phyloP scores from a whole-genome alignment of 2,113 vertebrate species.

The Picathartes gymnocephalus region DNA sequence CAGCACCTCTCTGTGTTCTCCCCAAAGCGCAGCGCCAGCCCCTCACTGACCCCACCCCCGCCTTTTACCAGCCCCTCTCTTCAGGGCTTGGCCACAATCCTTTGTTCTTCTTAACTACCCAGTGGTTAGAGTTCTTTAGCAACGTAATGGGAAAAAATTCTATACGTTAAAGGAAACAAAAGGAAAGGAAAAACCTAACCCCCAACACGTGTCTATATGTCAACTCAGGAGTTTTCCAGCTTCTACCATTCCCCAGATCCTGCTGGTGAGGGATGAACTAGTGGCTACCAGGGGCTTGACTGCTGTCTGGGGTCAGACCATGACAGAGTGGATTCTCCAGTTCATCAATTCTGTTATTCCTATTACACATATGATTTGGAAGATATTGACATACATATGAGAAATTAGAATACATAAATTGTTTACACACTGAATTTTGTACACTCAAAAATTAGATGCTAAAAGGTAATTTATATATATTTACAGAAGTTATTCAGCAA shows the following conservation, averaged over 20 bases:
- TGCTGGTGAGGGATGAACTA: accelerated
- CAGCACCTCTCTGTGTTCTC: too few species aligned
- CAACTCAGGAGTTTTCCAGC: background rate
- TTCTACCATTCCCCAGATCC: accelerated
- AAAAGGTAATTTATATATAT: background rate
- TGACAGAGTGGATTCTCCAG: background rate
- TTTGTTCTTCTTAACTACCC: too few species aligned
- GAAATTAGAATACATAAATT: background rate
- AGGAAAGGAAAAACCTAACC: too few species aligned
- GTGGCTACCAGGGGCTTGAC: background rate
- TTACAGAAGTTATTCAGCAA: background rate
- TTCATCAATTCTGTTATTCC: background rate
- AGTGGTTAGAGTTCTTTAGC: too few species aligned
- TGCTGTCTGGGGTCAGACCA: background rate
- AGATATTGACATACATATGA: background rate
- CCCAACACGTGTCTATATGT: background rate
- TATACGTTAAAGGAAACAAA: too few species aligned
- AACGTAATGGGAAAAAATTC: too few species aligned
- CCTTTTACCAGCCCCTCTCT: too few species aligned
- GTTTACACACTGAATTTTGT: background rate
- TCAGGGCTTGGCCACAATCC: too few species aligned
- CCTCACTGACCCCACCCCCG: too few species aligned
- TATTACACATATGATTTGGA: background rate
- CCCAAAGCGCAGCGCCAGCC: too few species aligned
- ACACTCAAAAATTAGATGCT: background rate